These are phyloP conservation scores for mouse (Mus musculus) DNA, from an alignment of 2,113 vertebrate species.

Conservation along the genomic window GRCm39 chr13:89698501-89699000, in stretches of 20 bases:
- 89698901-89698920: background rate
- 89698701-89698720: slow-evolving; percentile 30
- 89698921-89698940: background rate
- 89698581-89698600: slow-evolving; percentile 60
- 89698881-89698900: background rate
- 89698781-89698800: background rate
- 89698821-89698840: background rate
- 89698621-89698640: slow-evolving; percentile 62
- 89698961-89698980: background rate
- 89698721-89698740: slow-evolving; percentile 13
- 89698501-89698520: slow-evolving; percentile 70
- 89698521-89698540: slow-evolving; percentile 74
- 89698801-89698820: background rate
- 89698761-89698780: slow-evolving; percentile 10
- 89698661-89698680: slow-evolving; percentile 36
- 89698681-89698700: slow-evolving; percentile 8
- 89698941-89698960: too few species aligned
- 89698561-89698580: slow-evolving; percentile 68
- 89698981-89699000: background rate
- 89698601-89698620: slow-evolving; percentile 62
- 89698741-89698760: background rate
- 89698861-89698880: background rate
- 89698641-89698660: slow-evolving; percentile 56
- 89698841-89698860: background rate
- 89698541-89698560: slow-evolving; percentile 63